Base-by-base conservation (phyloP, 2,113 vertebrate species). In the Semnornis frantzii region DNA sequence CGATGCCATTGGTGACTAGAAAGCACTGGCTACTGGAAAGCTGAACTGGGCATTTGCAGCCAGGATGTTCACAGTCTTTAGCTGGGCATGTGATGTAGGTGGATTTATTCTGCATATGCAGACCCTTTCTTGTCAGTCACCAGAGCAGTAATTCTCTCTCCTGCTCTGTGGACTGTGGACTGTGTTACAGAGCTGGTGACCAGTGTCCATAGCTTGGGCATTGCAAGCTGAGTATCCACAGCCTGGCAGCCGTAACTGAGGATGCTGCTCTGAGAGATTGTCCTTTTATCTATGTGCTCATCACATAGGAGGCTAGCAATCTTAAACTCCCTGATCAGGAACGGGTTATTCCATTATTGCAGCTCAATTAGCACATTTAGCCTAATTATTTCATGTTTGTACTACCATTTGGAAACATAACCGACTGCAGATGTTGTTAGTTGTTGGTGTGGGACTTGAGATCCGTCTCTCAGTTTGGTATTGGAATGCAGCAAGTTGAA, bases 351-450 rank as follows among this genome's bases (percentile, higher is more conserved):
- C 23, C n/a, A 8, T 74, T 91, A 84, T 55, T 77, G 30, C 20
- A 74, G 28, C 17, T 78, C 58, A 37, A 46, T 71, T 71, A 75
- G 62, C 21, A 13, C 12, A 48, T 78, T 90, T 81, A 64, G 18
- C 27, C 37, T 52, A 48, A 68, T 81, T 80, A 57, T 86, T 89
- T 92, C 34, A 33, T 89, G 57, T 42, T 78, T 84, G 14, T 72
- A 27, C 25, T 44, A 30, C 14, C 33, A 65, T n/a, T 85, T 71
- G 48, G 83, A 85, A 85, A 81, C 10, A 12, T 50, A 88, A n/a
- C 11, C 9, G 57, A 71, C 39, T 73, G 58, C 33, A 68, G 57
- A 62, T 28, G 10, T 13, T 78, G 21, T 33, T 69, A 44, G 12
- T 24, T 75, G 17, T 31, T 79, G 33, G 13, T 46, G 39, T 24